Conservation (phyloP, 2,797 vertebrate species). For the Ataeniobius toweri region DNA sequence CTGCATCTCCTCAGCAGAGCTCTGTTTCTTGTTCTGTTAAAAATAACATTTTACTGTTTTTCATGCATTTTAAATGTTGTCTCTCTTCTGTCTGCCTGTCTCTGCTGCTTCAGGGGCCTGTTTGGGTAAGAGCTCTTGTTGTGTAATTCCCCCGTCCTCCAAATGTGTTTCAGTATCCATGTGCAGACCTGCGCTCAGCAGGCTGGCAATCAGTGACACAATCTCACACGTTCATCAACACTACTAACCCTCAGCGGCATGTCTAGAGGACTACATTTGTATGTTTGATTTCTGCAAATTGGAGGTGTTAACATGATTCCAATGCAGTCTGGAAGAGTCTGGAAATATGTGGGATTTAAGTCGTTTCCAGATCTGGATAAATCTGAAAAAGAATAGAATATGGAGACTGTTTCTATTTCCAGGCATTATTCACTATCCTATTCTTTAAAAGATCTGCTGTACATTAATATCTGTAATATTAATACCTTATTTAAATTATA, state of each 20-base stretch:
- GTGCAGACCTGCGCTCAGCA: slow-evolving; percentile 38
- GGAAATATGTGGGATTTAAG: not conserved
- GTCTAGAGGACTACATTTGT: slow-evolving; percentile 26
- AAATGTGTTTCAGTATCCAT: slow-evolving; percentile 47
- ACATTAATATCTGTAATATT: not conserved
- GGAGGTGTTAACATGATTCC: slow-evolving; percentile 1
- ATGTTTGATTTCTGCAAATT: slow-evolving; percentile 10
- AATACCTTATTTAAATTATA: not conserved
- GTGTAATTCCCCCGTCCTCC: slow-evolving; percentile 41
- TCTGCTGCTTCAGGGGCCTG: slow-evolving; percentile 86
- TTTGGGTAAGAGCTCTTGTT: slow-evolving; percentile 86
- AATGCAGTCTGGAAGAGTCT: not conserved
- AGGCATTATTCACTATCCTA: not conserved
- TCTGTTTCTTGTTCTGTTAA: slow-evolving; percentile 32
- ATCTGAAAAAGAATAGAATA: not conserved
- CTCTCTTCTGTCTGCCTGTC: slow-evolving; percentile 78
- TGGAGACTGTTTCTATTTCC: not conserved
- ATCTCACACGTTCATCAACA: slow-evolving; percentile 1
- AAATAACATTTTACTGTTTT: slow-evolving; percentile 26
- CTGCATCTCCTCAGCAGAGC: slow-evolving; percentile 25
- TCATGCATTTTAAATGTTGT: slow-evolving; percentile 63
- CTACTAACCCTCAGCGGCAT: slow-evolving; percentile 50
- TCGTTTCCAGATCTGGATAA: not conserved
- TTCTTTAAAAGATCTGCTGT: not conserved
- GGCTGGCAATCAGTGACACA: slow-evolving; percentile 19